Evolutionary conservation across 2,113 vertebrate genomes (phyloP), one percentile per base, ranked within the genome.

Genomic region (Sporophila hypoxantha): DNA sequence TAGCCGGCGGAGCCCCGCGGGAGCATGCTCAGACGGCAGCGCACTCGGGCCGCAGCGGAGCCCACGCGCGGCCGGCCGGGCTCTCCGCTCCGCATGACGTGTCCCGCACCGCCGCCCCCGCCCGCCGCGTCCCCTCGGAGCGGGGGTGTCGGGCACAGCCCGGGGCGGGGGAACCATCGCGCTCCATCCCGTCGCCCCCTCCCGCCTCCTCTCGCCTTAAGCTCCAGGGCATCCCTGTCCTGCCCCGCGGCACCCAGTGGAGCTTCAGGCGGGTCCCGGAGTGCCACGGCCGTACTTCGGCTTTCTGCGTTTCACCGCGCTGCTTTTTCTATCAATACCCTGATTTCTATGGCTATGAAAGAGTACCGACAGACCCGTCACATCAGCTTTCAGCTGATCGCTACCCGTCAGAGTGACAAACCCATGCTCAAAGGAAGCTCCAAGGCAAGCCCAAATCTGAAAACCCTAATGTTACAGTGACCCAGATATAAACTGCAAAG

Each of bases 21-120:
- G 95, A 83, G 94, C 91, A 93, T 93, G 97, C 96, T 94, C 96
- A 85, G 94, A 89, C 95, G 68, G 95, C 77, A 7, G 95, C 96
- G 94, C 79, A 44, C 94, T 20, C 47, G 41, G 53, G 65, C 82
- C 39, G 82, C 82, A 41, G 73, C 56, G 29, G 73, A 85, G 82
- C 94, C 93, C 94, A 81, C 77, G 88, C 29, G 59, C 93, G 60
- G 92, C 91, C 91, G 13, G 93, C 44, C 34, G 37, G 21, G 76
- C 68, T 23, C 94, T 86, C 93, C 89, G 87, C 84, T 61, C 95
- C 95, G 95, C 92, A 85, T 95, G 97, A 95, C 96, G 94, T 57
- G 92, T 42, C 42, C 66, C n/a, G 47, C 23, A 9, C 75, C 39
- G 50, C 70, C 21, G 42, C 26, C 36, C 8, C 82, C 41, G 5